phyloP scores from a whole-genome alignment of 2,113 vertebrate genomes.

The Proteles cristata region DNA sequence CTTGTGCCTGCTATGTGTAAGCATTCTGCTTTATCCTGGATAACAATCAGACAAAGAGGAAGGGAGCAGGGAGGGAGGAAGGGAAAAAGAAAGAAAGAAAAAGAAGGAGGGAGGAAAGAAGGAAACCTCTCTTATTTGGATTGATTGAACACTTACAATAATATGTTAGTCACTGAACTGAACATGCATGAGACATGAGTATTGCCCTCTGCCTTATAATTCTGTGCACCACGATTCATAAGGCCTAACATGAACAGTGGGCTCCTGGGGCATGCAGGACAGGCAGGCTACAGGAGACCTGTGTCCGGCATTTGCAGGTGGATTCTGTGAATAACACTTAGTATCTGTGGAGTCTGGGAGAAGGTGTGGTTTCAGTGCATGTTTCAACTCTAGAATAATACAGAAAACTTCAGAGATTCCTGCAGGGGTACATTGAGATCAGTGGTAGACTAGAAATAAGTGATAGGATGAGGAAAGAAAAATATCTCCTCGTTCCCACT shows the following conservation, averaged over 20 bases:
- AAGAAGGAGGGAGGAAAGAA: background rate
- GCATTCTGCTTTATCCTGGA: background rate
- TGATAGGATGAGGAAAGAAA: background rate
- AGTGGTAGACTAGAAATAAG: background rate
- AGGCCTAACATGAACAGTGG: background rate
- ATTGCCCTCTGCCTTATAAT: background rate
- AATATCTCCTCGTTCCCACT: background rate
- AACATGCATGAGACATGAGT: background rate
- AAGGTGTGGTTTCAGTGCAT: background rate
- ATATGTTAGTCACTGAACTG: background rate
- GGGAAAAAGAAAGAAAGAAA: background rate
- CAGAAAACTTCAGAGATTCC: background rate
- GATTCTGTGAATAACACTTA: background rate
- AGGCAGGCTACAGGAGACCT: background rate
- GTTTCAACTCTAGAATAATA: background rate
- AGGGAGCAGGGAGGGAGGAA: background rate
- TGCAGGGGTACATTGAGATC: background rate
- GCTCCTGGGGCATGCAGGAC: background rate
- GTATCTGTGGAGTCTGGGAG: background rate
- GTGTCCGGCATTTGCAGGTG: background rate
- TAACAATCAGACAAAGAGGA: background rate
- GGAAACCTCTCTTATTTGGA: background rate
- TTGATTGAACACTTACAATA: background rate
- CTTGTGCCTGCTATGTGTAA: background rate
- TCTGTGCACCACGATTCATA: background rate